Evolutionary conservation across 2,113 vertebrate genomes (phyloP), one percentile per base, ranked within the genome.

Genomic region (Helogale parvula): DNA sequence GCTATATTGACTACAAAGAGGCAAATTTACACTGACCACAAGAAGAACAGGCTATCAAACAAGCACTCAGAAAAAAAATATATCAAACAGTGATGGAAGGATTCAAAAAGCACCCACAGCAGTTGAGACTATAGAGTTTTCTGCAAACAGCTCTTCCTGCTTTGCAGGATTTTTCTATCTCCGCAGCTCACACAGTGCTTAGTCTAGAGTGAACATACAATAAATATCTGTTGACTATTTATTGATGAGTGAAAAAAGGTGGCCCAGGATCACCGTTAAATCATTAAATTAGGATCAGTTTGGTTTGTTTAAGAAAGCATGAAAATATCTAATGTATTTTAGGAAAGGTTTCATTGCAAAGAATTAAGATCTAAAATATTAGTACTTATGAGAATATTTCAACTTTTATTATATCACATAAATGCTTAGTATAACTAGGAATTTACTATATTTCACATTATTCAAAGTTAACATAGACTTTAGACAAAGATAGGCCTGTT

Each of bases 301-400:
- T 93, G 27, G 5, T 50, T 89, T 82, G 29, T 47, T 85, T 87
- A 65, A 90, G 74, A 80, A 80, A 94, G 13, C 65, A 90, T 23
- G 17, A 52, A 82, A 68, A 54, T 90, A 23, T 52, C 14, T 77
- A 41, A 90, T 45, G 35, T 72, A 72, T n/a, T 86, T 86, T 38
- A 19, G n/a, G 23, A 72, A 93, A 79, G 63, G 16, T 80, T 80
- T 80, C 9, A 35, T 72, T 35, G 17, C 45, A 90, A 47, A 85
- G n/a, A 31, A 80, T 90, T 93, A 79, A 84, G 69, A 89, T 95
- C 68, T 84, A 47, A 84, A 84, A 63, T 86, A 17, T n/a, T 74
- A 90, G 31, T 90, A 72, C 12, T 76, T 89, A 63, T 1, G 9
- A 80, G 65, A 76, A 54, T 72, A 86, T 5, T 72, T 84, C 33